phyloP scores from a whole-genome alignment of 1,140 invertebrate species.

The Tribolium castaneum region DNA sequence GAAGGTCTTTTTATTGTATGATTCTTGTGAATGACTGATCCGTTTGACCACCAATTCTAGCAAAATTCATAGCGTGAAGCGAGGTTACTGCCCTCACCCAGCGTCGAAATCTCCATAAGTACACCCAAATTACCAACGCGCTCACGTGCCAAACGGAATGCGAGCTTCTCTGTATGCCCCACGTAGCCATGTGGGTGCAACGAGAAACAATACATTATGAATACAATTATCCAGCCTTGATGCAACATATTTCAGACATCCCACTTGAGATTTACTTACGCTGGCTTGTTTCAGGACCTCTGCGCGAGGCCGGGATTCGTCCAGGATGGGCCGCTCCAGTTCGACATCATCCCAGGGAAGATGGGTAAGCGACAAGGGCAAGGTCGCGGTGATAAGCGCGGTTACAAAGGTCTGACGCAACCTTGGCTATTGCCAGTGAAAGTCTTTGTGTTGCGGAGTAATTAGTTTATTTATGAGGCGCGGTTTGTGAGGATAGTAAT shows the following conservation, averaged over 20 bases:
- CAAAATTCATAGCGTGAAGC: slow-evolving; percentile 1
- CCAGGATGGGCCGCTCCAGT: slow-evolving; percentile 79
- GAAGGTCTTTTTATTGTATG: slow-evolving; percentile 34
- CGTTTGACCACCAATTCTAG: background rate
- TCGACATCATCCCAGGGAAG: slow-evolving; percentile 88
- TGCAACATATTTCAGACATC: slow-evolving; percentile 19
- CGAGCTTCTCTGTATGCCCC: slow-evolving; percentile 19
- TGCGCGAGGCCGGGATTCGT: slow-evolving; percentile 82
- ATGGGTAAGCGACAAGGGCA: slow-evolving; percentile 75
- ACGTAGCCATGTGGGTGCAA: slow-evolving; percentile 31
- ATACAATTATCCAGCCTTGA: slow-evolving; percentile 31
- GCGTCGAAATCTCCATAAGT: slow-evolving; percentile 24
- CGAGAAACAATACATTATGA: slow-evolving; percentile 31
- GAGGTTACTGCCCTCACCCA: slow-evolving; percentile 6
- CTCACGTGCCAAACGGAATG: slow-evolving; percentile 3
- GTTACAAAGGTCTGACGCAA: background rate
- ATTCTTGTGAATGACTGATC: slow-evolving; percentile 32
- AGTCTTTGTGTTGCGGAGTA: background rate
- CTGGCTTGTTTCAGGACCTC: slow-evolving; percentile 75
- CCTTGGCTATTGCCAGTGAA: slow-evolving; percentile 15
- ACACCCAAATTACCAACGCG: slow-evolving; percentile 21
- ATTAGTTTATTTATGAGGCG: slow-evolving; percentile 9
- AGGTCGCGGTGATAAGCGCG: background rate
- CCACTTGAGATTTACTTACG: background rate
- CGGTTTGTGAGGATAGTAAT: background rate